Conservation (phyloP, 2,888 invertebrate genomes). For the Bembecia ichneumoniformis region DNA sequence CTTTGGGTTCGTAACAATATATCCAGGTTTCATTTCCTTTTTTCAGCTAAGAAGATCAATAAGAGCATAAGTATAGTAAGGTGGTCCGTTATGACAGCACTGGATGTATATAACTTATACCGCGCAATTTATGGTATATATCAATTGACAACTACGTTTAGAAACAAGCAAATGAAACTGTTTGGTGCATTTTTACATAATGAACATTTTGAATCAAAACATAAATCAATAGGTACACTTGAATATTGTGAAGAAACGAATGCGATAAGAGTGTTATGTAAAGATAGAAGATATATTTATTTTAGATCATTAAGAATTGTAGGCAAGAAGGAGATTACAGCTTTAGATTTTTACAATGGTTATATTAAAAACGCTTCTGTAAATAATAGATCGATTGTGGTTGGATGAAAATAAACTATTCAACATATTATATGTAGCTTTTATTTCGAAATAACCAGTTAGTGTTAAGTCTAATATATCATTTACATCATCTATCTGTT, state of each 20-base stretch:
- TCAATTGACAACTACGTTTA: constrained; percentile 74
- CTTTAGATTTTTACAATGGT: constrained; percentile 89
- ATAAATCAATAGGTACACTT: constrained; percentile 69
- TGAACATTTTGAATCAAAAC: constrained; percentile 19
- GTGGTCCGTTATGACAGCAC: constrained; percentile 77
- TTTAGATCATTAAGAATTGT: constrained; percentile 76
- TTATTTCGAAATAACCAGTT: too few species aligned
- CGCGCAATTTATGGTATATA: constrained; percentile 79
- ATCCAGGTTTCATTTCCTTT: too few species aligned
- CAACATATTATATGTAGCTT: too few species aligned
- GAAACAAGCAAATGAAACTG: constrained; percentile 74
- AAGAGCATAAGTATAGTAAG: constrained; percentile 73
- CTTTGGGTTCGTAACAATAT: too few species aligned
- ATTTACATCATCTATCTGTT: too few species aligned
- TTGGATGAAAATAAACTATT: constrained; percentile 27
- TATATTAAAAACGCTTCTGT: constrained; percentile 75
- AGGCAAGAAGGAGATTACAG: constrained; percentile 80
- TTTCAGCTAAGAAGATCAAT: constrained; percentile 82
- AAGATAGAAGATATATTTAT: constrained; percentile 75
- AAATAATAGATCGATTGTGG: constrained; percentile 38
- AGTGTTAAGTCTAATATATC: too few species aligned
- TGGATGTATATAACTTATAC: constrained; percentile 78
- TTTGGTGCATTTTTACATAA: constrained; percentile 63
- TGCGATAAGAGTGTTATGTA: constrained; percentile 77
- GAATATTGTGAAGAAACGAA: constrained; percentile 72